Evolutionary conservation across 2,113 vertebrate species (phyloP).

Genomic region (Pampusana beccarii): DNA sequence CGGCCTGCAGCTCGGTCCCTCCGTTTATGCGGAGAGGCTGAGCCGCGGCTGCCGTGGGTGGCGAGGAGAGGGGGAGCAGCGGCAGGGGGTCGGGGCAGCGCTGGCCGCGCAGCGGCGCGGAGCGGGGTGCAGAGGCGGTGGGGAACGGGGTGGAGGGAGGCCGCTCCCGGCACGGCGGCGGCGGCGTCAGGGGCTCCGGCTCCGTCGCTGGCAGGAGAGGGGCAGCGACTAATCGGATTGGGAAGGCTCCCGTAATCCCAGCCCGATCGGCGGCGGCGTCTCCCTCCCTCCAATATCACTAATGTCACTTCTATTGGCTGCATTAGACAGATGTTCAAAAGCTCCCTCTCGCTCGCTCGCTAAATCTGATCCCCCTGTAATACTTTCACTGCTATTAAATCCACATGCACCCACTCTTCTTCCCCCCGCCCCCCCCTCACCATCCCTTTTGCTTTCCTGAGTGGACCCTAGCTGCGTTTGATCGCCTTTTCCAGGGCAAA

Average conservation of each 20-base stretch:
- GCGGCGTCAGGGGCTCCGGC: not conserved
- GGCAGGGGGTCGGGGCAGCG: not conserved
- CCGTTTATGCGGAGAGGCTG: not conserved
- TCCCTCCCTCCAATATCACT: conserved; percentile 71
- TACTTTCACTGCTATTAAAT: conserved; percentile 78
- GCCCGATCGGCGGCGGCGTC: conserved; percentile 40
- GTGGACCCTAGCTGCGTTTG: conserved; percentile 23
- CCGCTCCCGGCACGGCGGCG: no score
- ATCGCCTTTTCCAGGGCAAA: conserved; percentile 57
- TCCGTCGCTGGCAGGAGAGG: conserved; percentile 10
- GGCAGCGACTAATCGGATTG: conserved; percentile 78
- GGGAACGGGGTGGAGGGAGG: not conserved
- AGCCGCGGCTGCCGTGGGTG: not conserved
- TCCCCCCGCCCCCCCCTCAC: no score
- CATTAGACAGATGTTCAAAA: conserved; percentile 77
- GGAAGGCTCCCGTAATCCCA: conserved; percentile 74
- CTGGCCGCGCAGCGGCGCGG: not conserved
- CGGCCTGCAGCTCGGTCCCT: not conserved
- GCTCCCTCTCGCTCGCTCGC: conserved; percentile 46
- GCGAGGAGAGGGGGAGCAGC: not conserved
- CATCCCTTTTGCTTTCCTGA: conserved; percentile 58
- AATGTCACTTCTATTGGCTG: conserved; percentile 78
- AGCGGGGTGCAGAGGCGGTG: not conserved
- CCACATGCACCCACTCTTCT: conserved; percentile 52
- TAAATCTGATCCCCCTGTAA: conserved; percentile 70